Percentiles rank a stretch among this genome's conserved stretches.
These are phyloP conservation scores for Carabus problematicus DNA, from an alignment of 2,888 invertebrate genomes.

Conservation along the genomic window DNA sequence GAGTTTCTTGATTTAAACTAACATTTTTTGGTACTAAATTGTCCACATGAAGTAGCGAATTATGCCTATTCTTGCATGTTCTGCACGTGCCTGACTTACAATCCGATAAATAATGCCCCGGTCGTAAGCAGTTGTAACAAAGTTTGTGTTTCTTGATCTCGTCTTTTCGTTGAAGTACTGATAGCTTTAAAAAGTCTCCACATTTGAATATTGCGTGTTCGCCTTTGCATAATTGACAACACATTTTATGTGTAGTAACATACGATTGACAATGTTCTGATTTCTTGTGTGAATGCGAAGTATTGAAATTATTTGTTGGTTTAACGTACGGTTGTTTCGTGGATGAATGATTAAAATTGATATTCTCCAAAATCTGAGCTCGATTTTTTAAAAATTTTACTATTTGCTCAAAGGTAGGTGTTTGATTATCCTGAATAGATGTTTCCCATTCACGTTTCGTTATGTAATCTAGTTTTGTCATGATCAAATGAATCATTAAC, in stretches of 20 bases:
- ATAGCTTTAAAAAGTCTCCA: neutral
- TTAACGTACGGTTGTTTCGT: neutral
- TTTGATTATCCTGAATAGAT: neutral
- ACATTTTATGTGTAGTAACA: neutral
- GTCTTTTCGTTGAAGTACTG: neutral
- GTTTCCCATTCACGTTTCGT: constrained; percentile 17
- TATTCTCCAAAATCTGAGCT: neutral
- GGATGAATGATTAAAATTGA: neutral
- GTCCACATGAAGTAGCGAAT: neutral
- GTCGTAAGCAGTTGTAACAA: neutral
- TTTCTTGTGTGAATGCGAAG: too few species aligned
- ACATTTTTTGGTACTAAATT: neutral
- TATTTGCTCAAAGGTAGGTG: neutral
- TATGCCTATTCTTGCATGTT: too few species aligned
- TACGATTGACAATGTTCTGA: neutral
- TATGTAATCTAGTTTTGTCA: too few species aligned
- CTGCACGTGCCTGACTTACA: neutral
- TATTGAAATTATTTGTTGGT: neutral
- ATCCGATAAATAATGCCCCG: neutral
- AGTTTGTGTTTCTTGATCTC: neutral
- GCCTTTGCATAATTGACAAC: neutral
- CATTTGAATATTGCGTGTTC: neutral
- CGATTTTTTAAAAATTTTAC: neutral
- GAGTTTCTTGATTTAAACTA: neutral
- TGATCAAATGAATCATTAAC: constrained; percentile 16